These are phyloP conservation scores for Luperina testacea DNA, from an alignment of 2,888 invertebrate genomes.

Conservation along the genomic window DNA sequence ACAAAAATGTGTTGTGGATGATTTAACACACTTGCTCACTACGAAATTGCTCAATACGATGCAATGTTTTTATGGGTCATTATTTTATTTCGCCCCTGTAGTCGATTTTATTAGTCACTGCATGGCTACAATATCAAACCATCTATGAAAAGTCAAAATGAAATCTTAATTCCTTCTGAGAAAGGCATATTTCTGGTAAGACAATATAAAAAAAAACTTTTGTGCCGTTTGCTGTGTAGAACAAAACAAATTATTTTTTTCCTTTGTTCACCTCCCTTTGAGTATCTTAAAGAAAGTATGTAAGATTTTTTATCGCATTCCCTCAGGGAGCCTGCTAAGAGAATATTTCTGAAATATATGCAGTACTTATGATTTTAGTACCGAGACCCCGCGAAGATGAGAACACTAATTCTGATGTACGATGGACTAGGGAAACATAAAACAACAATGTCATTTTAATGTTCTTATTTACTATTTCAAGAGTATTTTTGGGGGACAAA, in stretches of 20 bases:
- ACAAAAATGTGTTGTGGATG: too few relatives aligned
- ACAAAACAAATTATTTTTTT: conserved; percentile 42
- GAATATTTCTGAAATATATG: conserved; percentile 55
- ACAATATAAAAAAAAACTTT: conserved; percentile 32
- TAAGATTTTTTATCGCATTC: conserved; percentile 54
- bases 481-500: conserved; percentile 9
- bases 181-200: conserved; percentile 24
- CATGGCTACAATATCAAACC: neutral
- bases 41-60: neutral
- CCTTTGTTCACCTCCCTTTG: conserved; percentile 51
- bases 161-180: neutral
- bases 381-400: conserved; percentile 27
- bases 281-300: conserved; percentile 49
- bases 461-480: conserved; percentile 50
- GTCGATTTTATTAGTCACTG: neutral
- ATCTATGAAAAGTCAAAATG: neutral
- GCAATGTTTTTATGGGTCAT: neutral
- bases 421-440: conserved; percentile 52
- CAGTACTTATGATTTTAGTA: conserved; percentile 61
- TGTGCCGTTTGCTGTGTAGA: conserved; percentile 10
- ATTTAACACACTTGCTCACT: neutral
- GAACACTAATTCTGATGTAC: conserved; percentile 58
- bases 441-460: conserved; percentile 50
- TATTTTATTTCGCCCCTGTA: neutral
- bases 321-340: conserved; percentile 44